Evolutionary conservation across 2,113 vertebrate genomes (phyloP), one percentile per base, ranked within the genome.

Genomic region (Cebus imitator): DNA sequence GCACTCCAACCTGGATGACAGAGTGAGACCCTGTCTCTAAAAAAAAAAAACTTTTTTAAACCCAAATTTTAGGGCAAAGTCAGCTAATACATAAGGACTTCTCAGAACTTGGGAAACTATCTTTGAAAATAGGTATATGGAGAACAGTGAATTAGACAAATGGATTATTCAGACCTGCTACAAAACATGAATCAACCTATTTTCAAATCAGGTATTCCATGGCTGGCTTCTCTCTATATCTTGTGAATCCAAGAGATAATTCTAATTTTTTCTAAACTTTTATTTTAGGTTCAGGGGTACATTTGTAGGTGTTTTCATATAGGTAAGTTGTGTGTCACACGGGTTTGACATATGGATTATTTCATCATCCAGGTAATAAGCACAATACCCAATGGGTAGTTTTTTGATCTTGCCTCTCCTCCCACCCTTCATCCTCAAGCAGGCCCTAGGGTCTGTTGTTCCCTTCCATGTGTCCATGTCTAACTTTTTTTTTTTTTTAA

Each of bases 171-270:
- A 58, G 32, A 82, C 13, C 52, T 72, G 17, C 25, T 61, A 43
- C 6, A 78, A 72, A 80, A 43, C 1, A 84, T 2, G 2, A 1
- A 32, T 70, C 30, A 3, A n/a, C 1, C 1, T 12, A 10, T 75
- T 87, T 76, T n/a, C 3, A 32, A 20, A 55, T 16, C 57, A n/a
- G 6, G 23, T 58, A 50, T 25, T 68, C n/a, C 48, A 14, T 13
- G 20, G 1, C 81, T 76, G 43, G 6, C 17, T 80, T 76, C 48
- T 43, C 35, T 43, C 58, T 17, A 21, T 1, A 13, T 12, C 45
- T 82, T 11, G 40, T n/a, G 78, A 81, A 93, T 37, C 32, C 6
- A 66, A 58, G 5, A n/a, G n/a, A 48, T 68, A 58, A 52, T 2
- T 30, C 79, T 72, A 13, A 30, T 45, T 87, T 91, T 88, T 32